Conservation (phyloP, 2,797 vertebrate genomes). For the Sebastes oblongus region DNA sequence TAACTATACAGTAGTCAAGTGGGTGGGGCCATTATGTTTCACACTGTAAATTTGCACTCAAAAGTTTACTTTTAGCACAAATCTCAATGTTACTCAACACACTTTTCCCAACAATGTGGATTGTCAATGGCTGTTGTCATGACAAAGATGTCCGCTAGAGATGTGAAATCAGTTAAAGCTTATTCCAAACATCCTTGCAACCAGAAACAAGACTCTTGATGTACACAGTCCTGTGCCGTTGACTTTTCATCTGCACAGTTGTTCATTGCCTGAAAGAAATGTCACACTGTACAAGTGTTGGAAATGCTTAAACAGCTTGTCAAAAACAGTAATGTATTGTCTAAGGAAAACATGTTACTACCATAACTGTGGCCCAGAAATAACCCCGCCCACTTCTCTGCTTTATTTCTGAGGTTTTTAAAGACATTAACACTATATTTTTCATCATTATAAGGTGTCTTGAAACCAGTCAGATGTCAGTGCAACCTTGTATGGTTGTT, state of each 20-base stretch:
- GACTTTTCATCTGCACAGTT: background rate
- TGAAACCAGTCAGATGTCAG: slow-evolving; percentile 37
- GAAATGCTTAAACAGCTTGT: background rate
- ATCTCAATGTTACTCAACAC: background rate
- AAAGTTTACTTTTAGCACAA: background rate
- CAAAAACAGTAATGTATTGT: background rate
- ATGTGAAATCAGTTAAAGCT: slow-evolving; percentile 7
- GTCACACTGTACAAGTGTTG: background rate
- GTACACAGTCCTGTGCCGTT: background rate
- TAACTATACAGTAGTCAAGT: slow-evolving; percentile 18
- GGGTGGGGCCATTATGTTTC: background rate
- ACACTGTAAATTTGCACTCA: background rate
- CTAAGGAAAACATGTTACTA: background rate
- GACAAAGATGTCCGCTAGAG: slow-evolving; percentile 3
- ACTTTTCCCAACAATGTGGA: background rate
- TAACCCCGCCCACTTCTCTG: slow-evolving; percentile 2
- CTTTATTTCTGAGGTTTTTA: slow-evolving; percentile 20
- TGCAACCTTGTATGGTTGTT: slow-evolving; percentile 27
- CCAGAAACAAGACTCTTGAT: background rate
- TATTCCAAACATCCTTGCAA: slow-evolving; percentile 10
- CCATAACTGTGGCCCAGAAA: background rate
- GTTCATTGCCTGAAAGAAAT: background rate
- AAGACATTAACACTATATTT: slow-evolving; percentile 3
- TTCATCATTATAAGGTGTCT: slow-evolving; percentile 9
- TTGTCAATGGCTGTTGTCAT: slow-evolving; percentile 7